A percentile compares a stretch with the other conserved stretches of the same genome.
Conservation (phyloP, 1,140 invertebrate genomes). For the Uloborus diversus region DNA sequence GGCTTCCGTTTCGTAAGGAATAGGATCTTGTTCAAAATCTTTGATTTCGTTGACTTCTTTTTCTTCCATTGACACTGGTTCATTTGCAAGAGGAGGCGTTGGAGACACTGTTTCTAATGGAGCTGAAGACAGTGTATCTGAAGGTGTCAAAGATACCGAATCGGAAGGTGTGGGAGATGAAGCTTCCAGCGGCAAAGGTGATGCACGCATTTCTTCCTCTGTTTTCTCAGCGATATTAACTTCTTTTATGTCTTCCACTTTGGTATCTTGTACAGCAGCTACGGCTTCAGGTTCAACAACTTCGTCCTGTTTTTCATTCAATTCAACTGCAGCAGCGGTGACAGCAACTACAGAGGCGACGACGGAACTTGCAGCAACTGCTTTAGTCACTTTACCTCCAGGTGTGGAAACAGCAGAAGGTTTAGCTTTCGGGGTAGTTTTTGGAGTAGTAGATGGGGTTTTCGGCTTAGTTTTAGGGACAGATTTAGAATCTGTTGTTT, state of each 20-base stretch:
- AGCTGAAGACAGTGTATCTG: constrained; percentile 47
- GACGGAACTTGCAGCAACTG: constrained; percentile 35
- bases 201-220: constrained; percentile 6
- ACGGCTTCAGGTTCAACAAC: constrained; percentile 1
- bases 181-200: constrained; percentile 35
- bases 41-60: constrained; percentile 53
- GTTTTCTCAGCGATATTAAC: constrained; percentile 6
- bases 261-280: neutral
- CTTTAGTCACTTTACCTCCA: constrained; percentile 36
- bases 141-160: constrained; percentile 43
- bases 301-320: constrained; percentile 59
- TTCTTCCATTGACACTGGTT: constrained; percentile 32
- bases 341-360: constrained; percentile 53
- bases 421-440: constrained; percentile 8
- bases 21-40: constrained; percentile 39
- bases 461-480: constrained; percentile 40
- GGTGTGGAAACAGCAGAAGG: neutral
- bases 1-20: constrained; percentile 25
- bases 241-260: neutral
- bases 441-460: constrained; percentile 13
- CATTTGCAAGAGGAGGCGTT: constrained; percentile 31
- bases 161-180: constrained; percentile 41
- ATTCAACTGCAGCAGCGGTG: constrained; percentile 57
- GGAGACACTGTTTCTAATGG: constrained; percentile 52
- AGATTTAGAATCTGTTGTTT: constrained; percentile 34